These are phyloP conservation scores for Ficedula albicollis DNA, from an alignment of 2,797 vertebrate species.

Conservation along the genomic window DNA sequence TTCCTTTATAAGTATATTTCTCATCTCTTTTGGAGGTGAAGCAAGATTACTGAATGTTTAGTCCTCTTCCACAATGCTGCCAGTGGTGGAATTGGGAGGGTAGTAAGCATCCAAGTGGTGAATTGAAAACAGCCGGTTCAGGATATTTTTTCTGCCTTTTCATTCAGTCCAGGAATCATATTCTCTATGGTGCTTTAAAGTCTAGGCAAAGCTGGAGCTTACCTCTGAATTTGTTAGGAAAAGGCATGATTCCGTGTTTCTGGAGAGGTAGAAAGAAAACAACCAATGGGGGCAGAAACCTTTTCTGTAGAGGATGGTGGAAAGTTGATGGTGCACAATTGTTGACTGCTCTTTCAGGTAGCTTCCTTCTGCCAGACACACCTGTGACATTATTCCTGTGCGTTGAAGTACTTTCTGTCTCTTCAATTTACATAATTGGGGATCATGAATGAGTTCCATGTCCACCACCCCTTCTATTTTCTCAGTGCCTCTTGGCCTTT, in stretches of 20 bases:
- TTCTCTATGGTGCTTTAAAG: neutral
- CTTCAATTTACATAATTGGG: neutral
- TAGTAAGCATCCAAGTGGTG: neutral
- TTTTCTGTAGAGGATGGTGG: neutral
- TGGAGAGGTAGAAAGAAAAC: neutral
- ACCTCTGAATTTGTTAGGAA: neutral
- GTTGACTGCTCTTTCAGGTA: neutral
- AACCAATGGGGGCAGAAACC: neutral
- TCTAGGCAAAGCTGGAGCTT: neutral
- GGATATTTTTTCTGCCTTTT: neutral
- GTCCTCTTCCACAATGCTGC: neutral
- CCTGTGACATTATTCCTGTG: neutral
- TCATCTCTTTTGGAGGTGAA: neutral
- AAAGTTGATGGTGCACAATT: neutral
- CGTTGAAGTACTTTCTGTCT: neutral
- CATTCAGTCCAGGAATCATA: neutral
- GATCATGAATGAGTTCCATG: neutral
- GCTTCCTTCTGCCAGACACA: neutral
- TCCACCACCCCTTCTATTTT: constrained; percentile 10
- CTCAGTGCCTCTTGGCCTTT: constrained; percentile 36
- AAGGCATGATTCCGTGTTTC: neutral
- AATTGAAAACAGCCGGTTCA: neutral
- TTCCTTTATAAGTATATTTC: neutral
- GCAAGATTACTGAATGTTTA: neutral
- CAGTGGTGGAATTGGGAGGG: neutral